Conservation (phyloP, 2,113 vertebrate species). For the Petrocephalus zakoni region DNA sequence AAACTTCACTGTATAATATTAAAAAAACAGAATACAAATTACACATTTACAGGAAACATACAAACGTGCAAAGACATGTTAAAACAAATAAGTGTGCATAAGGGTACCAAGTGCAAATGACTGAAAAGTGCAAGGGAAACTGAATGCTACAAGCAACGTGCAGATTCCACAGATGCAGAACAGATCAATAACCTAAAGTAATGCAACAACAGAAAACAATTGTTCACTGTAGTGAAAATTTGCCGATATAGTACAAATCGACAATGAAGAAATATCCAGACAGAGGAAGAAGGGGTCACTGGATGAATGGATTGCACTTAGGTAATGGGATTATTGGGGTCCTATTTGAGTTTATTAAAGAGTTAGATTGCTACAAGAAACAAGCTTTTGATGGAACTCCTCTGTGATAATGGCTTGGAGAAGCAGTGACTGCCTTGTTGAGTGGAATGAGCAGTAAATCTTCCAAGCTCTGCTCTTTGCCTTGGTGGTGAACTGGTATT, state of each 20-base stretch:
- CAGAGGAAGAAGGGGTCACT: neutral
- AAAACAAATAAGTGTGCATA: neutral
- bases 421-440: neutral
- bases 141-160: neutral
- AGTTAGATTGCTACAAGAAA: neutral
- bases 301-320: neutral
- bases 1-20: neutral
- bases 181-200: neutral
- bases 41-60: neutral
- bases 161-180: neutral
- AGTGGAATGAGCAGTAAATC: neutral
- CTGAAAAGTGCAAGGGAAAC: neutral
- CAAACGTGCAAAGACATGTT: neutral
- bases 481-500: neutral
- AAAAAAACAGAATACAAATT: neutral
- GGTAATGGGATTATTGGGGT: neutral
- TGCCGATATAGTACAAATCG: neutral
- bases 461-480: neutral
- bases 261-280: neutral
- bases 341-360: neutral
- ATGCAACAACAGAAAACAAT: neutral
- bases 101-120: neutral
- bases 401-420: neutral
- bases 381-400: neutral
- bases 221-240: neutral